Evolutionary conservation across 2,888 invertebrate genomes (phyloP).

Genomic region (Drosophila mercatorum): DNA sequence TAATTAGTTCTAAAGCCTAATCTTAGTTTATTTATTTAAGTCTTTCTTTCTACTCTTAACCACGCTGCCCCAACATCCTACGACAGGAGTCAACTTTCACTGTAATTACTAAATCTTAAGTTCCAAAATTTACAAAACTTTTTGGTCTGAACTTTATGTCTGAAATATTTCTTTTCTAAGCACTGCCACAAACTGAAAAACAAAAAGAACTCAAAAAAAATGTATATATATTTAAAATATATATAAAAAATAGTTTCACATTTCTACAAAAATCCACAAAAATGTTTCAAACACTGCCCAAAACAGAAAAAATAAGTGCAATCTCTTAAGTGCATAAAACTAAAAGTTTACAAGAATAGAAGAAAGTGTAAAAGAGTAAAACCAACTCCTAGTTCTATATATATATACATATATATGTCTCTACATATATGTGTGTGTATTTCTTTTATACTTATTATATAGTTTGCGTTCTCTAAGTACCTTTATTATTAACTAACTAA

Average conservation of each 20-base stretch:
- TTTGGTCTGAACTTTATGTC: slow-evolving; percentile 56
- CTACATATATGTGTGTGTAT: slow-evolving; percentile 35
- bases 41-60: slow-evolving; percentile 48
- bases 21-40: slow-evolving; percentile 72
- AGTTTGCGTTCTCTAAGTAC: slow-evolving; percentile 78
- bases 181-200: slow-evolving; percentile 62
- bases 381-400: slow-evolving; percentile 68
- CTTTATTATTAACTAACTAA: slow-evolving; percentile 61
- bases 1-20: slow-evolving; percentile 56
- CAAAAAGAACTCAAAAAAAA: slow-evolving; percentile 41
- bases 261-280: slow-evolving; percentile 31
- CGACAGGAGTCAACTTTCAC: slow-evolving; percentile 58
- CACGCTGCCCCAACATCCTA: slow-evolving; percentile 52
- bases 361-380: slow-evolving; percentile 26
- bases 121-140: slow-evolving; percentile 26
- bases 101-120: slow-evolving; percentile 74
- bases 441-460: slow-evolving; percentile 56
- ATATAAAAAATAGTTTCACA: slow-evolving; percentile 45
- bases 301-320: slow-evolving; percentile 63
- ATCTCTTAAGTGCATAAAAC: slow-evolving; percentile 67
- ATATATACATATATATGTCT: slow-evolving; percentile 1
- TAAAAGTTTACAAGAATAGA: slow-evolving; percentile 34
- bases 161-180: slow-evolving; percentile 53
- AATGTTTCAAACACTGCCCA: slow-evolving; percentile 75
- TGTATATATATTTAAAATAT: slow-evolving; percentile 6